Conservation (phyloP, 2,113 vertebrate species). For the Mustela nigripes region DNA sequence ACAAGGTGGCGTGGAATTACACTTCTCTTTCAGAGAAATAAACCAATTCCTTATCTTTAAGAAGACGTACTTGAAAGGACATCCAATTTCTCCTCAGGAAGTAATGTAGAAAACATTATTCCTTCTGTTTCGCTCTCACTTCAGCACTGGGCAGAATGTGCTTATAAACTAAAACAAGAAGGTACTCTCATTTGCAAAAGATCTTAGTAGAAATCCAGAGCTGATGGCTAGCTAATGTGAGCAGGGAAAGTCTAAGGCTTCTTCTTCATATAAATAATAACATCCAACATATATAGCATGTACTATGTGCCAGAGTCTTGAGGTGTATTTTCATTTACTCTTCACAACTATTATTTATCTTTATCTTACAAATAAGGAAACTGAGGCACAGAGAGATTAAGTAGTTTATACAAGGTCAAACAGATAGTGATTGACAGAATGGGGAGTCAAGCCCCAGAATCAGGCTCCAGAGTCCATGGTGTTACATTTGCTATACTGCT, state of each 20-base stretch:
- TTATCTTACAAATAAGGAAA: background rate
- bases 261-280: slow-evolving; percentile 26
- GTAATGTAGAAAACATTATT: background rate
- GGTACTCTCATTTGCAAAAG: background rate
- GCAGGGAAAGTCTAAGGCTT: background rate
- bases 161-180: slow-evolving; percentile 39
- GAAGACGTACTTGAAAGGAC: background rate
- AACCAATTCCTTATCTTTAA: slow-evolving; percentile 35
- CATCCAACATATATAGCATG: background rate
- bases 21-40: slow-evolving; percentile 35
- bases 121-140: slow-evolving; percentile 6
- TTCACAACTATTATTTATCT: background rate
- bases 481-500: background rate
- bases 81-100: slow-evolving; percentile 14
- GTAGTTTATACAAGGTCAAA: background rate
- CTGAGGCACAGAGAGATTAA: background rate
- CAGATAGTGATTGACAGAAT: background rate
- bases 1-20: background rate
- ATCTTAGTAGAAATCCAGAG: slow-evolving; percentile 18
- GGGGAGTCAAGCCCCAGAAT: background rate
- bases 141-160: background rate
- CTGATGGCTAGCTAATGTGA: background rate
- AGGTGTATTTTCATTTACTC: background rate
- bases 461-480: background rate
- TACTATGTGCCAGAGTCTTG: background rate